These are phyloP conservation scores for Rhodophaea formosa DNA, from an alignment of 2,888 invertebrate genomes.

Conservation along the genomic window DNA sequence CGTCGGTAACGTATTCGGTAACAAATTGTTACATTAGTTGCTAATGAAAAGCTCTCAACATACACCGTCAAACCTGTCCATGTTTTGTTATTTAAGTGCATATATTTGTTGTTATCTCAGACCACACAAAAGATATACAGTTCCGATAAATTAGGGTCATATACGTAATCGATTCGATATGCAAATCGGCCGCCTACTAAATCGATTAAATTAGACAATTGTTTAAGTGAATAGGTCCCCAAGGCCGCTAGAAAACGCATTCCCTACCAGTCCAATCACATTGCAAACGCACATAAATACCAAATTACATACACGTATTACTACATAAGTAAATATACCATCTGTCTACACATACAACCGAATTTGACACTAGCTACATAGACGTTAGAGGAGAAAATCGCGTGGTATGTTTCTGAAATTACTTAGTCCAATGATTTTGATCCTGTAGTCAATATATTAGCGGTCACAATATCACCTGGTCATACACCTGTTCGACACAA, in stretches of 20 bases:
- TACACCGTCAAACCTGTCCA: neutral
- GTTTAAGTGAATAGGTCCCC: conserved; percentile 15
- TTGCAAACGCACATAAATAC: conserved; percentile 40
- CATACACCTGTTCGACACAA: conserved; percentile 73
- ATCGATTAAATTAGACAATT: conserved; percentile 14
- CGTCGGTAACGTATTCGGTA: neutral
- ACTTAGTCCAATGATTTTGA: conserved; percentile 65
- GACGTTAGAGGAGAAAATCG: conserved; percentile 30
- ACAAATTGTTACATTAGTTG: conserved; percentile 6
- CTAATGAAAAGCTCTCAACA: neutral
- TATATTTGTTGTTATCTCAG: conserved; percentile 5
- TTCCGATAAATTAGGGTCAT: conserved; percentile 11
- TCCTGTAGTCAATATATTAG: conserved; percentile 72
- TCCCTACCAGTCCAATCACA: conserved; percentile 45
- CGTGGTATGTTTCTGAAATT: conserved; percentile 31
- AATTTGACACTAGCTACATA: conserved; percentile 32
- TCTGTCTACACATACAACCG: conserved; percentile 40
- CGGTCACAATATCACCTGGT: conserved; percentile 74
- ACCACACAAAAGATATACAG: conserved; percentile 13
- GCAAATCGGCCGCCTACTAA: conserved; percentile 14
- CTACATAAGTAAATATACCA: conserved; percentile 43
- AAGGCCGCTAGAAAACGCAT: conserved; percentile 37
- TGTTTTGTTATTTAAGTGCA: conserved; percentile 8
- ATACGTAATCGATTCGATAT: conserved; percentile 13
- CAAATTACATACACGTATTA: conserved; percentile 41